Evolutionary conservation across 1,140 invertebrate species (phyloP), one percentile per base, ranked within the genome.

Genomic region (Daktulosphaira vitifoliae): DNA sequence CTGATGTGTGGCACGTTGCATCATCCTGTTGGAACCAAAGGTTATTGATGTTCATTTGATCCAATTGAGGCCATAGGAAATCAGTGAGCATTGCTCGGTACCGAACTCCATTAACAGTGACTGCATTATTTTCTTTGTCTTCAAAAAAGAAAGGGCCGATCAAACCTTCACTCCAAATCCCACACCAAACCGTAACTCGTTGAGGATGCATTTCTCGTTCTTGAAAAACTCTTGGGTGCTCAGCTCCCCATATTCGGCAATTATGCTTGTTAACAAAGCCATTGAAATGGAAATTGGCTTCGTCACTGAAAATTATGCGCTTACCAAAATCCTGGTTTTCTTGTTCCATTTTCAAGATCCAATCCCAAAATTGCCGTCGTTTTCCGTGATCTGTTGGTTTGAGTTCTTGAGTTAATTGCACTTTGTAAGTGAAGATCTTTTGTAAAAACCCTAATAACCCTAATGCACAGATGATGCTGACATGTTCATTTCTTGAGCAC

Each of bases 381-480:
- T 71, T 68, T 69, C 38, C 56, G 62, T 71, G 68, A 65, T 71
- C 71, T 68, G 54, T 68, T 52, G 66, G 64, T 67, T 73, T 72
- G 48, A 73, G 68, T 70, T 74, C 71, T 68, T 74, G 70, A 53
- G 69, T 70, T 46, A 76, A 70, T 71, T 73, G 68, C 68, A 74
- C 50, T 69, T 71, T 69, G 66, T 69, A 70, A 51, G 68, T 66
- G 51, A 9, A 42, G 11, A 42, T 42, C 38, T 42, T 15, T 42
- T 7, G 38, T 42, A 3, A 42, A 42, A 3, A 42, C 11, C 11
- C 38, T 42, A 6, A n/a, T n/a, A n/a, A n/a, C n/a, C n/a, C n/a
- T n/a, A n/a, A n/a, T 42, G 38, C 13, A 42, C 16, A 3, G 38
- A 6, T 42, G 11, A 4, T 42, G 38, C 16, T 15, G 38, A 42